Conservation (phyloP, 2,888 invertebrate species). For the Gisinianus flammeolus region DNA sequence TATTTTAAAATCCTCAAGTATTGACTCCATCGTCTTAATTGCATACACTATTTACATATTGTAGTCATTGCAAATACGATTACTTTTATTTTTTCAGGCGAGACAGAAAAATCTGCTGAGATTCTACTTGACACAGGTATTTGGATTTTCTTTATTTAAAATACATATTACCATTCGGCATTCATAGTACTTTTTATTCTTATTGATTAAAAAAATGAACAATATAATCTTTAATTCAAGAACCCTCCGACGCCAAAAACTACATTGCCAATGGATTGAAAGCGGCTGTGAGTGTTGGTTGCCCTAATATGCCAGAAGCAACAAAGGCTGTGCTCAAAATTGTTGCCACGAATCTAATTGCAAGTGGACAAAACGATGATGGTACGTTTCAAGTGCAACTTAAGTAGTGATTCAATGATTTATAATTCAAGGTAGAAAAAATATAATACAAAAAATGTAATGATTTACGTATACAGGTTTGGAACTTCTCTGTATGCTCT, state of each 20-base stretch:
- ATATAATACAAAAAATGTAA: background rate
- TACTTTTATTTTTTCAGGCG: slow-evolving; percentile 53
- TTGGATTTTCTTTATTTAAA: background rate
- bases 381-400: slow-evolving; percentile 35
- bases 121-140: slow-evolving; percentile 51
- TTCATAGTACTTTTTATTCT: no score
- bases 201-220: background rate
- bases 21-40: no score
- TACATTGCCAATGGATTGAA: slow-evolving; percentile 57
- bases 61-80: no score
- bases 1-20: no score
- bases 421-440: background rate
- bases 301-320: slow-evolving; percentile 54
- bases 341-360: slow-evolving; percentile 56
- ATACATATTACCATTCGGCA: no score
- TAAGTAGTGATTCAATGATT: background rate
- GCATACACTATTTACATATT: no score
- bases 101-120: slow-evolving; percentile 56
- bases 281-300: slow-evolving; percentile 54
- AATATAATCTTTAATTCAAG: background rate
- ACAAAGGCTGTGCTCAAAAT: slow-evolving; percentile 58
- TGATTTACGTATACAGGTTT: slow-evolving; percentile 41
- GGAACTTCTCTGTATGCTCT: slow-evolving; percentile 54
- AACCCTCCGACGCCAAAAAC: slow-evolving; percentile 48
- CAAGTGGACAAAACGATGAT: slow-evolving; percentile 54